Percentiles rank a stretch among this genome's conserved stretches.
Conservation (phyloP, 2,113 vertebrate genomes). For the Picathartes gymnocephalus region DNA sequence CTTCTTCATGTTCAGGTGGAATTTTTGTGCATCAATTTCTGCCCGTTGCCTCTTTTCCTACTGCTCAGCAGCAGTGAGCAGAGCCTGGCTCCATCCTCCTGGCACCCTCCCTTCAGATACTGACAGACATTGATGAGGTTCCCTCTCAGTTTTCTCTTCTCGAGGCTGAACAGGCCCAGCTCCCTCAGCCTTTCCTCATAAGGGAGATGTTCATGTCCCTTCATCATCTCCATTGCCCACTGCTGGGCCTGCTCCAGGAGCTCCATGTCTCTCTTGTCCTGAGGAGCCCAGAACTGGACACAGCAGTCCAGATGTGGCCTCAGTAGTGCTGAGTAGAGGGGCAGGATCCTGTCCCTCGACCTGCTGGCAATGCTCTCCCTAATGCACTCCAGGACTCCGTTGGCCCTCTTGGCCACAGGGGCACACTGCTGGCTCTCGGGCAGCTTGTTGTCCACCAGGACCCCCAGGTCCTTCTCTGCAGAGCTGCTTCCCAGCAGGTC, state of each 20-base stretch:
- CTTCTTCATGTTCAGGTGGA: neutral
- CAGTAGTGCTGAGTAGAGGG: neutral
- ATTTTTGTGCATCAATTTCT: neutral
- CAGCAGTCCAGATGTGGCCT: neutral
- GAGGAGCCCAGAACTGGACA: neutral
- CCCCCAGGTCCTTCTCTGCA: neutral
- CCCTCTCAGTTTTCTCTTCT: neutral
- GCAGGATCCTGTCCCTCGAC: neutral
- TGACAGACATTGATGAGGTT: neutral
- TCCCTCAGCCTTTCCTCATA: neutral
- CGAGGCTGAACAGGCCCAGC: fast-evolving
- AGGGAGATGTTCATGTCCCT: neutral
- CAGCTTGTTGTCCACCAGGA: neutral
- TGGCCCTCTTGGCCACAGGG: neutral
- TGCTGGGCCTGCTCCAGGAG: neutral
- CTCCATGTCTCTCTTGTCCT: neutral
- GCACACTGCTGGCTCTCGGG: neutral
- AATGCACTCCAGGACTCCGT: neutral
- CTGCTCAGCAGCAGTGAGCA: neutral
- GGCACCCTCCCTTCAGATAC: neutral
- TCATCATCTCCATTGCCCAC: neutral
- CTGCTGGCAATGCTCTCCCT: neutral
- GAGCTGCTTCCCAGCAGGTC: neutral
- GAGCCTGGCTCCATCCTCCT: neutral
- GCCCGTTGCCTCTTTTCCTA: neutral